phyloP scores from a whole-genome alignment of 2,113 vertebrate species.

The Chauna torquata region DNA sequence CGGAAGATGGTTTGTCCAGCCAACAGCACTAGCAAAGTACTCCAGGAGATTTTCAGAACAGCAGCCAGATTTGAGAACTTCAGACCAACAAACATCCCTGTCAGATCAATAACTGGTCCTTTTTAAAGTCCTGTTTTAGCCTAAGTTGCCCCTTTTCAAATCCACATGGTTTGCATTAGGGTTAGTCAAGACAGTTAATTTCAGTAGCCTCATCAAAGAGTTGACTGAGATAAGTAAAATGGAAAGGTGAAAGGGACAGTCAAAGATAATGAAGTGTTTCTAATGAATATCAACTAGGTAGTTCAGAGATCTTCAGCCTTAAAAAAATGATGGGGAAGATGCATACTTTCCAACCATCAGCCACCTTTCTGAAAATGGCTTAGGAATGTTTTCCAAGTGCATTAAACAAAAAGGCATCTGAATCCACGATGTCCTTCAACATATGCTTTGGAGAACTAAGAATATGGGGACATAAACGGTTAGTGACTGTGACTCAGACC shows the following conservation, averaged over 20 bases:
- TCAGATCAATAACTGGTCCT: neutral
- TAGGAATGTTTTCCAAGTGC: neutral
- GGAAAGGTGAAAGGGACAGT: neutral
- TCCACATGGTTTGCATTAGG: neutral
- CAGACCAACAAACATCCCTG: neutral
- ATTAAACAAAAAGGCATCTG: neutral
- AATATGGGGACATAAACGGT: neutral
- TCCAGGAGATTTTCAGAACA: neutral
- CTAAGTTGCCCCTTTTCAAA: neutral
- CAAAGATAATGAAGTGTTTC: neutral
- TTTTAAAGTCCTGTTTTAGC: neutral
- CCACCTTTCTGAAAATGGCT: neutral
- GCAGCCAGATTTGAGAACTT: neutral
- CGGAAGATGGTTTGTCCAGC: neutral
- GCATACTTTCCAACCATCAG: neutral
- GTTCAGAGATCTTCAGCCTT: neutral
- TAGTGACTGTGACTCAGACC: neutral
- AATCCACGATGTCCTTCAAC: neutral
- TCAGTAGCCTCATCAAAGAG: neutral
- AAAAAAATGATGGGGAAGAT: neutral
- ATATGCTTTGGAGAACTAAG: neutral
- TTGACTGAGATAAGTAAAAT: neutral
- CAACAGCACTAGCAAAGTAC: fast-evolving
- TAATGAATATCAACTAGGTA: neutral
- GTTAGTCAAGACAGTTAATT: neutral